Conservation (phyloP, 2,888 invertebrate genomes). For the Andrena fulva region DNA sequence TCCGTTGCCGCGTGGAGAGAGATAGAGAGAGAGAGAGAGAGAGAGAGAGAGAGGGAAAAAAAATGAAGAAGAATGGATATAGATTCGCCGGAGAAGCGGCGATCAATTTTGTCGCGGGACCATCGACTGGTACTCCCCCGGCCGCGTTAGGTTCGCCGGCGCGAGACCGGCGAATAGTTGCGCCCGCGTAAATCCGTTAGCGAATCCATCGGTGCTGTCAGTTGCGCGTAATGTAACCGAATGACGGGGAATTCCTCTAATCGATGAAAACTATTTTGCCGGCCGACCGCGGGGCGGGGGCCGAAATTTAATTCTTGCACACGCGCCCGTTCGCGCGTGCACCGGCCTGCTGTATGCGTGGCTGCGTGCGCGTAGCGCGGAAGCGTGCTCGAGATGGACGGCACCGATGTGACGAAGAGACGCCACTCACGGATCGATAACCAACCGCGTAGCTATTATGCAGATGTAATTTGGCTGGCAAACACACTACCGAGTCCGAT, state of each 20-base stretch:
- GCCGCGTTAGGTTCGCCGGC: conserved; percentile 15
- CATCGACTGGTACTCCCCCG: conserved; percentile 35
- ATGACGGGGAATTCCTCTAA: conserved; percentile 62
- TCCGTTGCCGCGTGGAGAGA: conserved; percentile 12
- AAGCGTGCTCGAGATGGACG: conserved; percentile 68
- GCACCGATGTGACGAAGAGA: conserved; percentile 77
- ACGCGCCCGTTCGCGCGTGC: conserved; percentile 20
- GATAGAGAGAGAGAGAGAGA: no score
- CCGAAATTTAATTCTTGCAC: conserved; percentile 71
- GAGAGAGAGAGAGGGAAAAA: neutral
- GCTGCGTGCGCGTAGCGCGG: no score
- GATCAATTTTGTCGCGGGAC: conserved; percentile 59
- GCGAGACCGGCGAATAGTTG: conserved; percentile 33
- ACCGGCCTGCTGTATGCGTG: conserved; percentile 44
- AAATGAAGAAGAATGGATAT: conserved; percentile 31
- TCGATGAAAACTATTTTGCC: conserved; percentile 71
- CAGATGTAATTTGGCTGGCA: conserved; percentile 82
- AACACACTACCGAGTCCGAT: conserved; percentile 76
- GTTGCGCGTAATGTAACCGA: conserved; percentile 53
- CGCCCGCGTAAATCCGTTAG: conserved; percentile 54
- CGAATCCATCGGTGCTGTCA: conserved; percentile 57
- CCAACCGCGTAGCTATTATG: conserved; percentile 80
- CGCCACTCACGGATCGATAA: conserved; percentile 79
- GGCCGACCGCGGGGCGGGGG: conserved; percentile 55
- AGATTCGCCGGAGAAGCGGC: conserved; percentile 47